Conservation (phyloP, 2,797 vertebrate genomes). For the Propithecus deckenii region DNA sequence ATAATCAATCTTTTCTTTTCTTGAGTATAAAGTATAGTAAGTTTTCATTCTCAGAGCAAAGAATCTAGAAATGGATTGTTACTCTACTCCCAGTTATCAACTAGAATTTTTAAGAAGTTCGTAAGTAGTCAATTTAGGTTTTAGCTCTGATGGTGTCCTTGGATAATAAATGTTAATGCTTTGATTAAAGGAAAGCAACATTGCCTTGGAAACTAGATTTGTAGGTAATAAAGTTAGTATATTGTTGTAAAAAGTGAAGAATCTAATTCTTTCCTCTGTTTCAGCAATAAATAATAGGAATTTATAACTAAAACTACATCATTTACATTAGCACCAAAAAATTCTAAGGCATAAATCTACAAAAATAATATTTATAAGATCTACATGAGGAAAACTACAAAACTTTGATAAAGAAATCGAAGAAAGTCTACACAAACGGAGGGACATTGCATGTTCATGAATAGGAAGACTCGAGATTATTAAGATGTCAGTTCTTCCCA, state of each 20-base stretch:
- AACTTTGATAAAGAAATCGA: neutral
- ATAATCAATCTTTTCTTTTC: neutral
- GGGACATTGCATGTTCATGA: neutral
- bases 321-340: neutral
- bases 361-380: neutral
- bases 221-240: neutral
- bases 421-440: neutral
- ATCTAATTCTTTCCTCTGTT: neutral
- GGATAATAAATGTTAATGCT: neutral
- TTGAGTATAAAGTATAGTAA: neutral
- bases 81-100: neutral
- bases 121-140: neutral
- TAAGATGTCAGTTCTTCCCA: neutral
- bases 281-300: neutral
- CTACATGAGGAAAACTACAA: neutral
- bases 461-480: neutral
- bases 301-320: neutral
- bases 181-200: neutral
- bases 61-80: neutral
- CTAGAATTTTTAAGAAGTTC: neutral
- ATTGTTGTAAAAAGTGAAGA: neutral
- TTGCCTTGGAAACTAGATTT: neutral
- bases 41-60: conserved; percentile 33
- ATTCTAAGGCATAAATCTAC: neutral
- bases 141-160: neutral